Conservation (phyloP, 2,797 vertebrate species). For the Anguilla pacifica region DNA sequence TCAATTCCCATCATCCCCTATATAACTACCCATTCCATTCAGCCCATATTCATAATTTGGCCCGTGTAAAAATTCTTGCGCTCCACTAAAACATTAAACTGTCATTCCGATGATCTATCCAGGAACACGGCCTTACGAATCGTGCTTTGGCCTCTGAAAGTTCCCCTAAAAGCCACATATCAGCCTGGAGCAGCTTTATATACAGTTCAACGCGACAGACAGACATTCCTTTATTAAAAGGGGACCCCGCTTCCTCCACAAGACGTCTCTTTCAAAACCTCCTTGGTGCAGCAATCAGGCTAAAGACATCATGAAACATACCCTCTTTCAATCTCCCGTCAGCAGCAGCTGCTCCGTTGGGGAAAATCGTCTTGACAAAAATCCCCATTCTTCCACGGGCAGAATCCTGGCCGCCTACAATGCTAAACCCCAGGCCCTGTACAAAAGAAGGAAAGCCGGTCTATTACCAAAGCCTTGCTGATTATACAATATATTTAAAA, state of each 20-base stretch:
- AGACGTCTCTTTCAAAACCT: not conserved
- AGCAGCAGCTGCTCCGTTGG: constrained; percentile 88
- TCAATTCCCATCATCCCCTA: not conserved
- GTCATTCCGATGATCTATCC: not conserved
- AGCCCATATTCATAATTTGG: not conserved
- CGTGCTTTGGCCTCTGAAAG: not conserved
- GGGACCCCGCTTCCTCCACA: not conserved
- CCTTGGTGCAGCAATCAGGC: not conserved
- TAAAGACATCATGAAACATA: constrained; percentile 42
- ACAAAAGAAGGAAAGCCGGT: constrained; percentile 23
- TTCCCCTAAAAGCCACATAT: not conserved
- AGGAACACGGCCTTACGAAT: not conserved
- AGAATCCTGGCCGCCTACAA: constrained; percentile 94
- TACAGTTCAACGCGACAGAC: not conserved
- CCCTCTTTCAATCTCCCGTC: constrained; percentile 94
- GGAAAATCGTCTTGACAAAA: constrained; percentile 96
- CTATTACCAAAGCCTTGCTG: not conserved
- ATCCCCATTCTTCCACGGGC: constrained; percentile 94
- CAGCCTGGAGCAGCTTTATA: not conserved
- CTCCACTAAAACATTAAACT: not conserved
- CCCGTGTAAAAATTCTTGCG: not conserved
- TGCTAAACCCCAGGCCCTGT: constrained; percentile 93
- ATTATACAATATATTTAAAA: not conserved
- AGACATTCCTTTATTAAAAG: not conserved
- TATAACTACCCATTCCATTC: not conserved